These are phyloP conservation scores for Heterodera carotae DNA, from an alignment of 1,140 invertebrate species.

Conservation along the genomic window DNA sequence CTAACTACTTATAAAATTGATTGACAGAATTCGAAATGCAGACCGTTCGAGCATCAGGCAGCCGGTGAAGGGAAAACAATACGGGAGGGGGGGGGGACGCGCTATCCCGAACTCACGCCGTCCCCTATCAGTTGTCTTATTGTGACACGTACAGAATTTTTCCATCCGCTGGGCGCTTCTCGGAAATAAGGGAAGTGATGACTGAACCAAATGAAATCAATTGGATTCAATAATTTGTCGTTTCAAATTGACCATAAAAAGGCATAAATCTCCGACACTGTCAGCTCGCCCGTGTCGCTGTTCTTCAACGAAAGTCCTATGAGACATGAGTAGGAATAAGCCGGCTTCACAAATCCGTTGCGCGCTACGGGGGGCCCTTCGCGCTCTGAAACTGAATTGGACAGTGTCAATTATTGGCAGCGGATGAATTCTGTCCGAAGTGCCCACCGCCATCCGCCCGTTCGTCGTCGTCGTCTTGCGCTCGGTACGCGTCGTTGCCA, in stretches of 20 bases:
- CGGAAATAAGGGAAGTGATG: constrained; percentile 71
- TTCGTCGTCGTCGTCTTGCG: constrained; percentile 1
- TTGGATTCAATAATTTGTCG: constrained; percentile 10
- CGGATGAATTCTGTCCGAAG: no score
- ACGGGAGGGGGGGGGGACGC: no score
- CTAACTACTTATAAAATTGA: no score
- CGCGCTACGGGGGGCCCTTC: constrained; percentile 19
- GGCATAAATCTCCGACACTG: constrained; percentile 96
- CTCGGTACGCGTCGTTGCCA: background rate
- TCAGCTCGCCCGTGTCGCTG: constrained; percentile 85
- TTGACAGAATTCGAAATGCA: no score
- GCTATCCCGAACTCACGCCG: no score
- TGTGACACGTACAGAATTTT: constrained; percentile 67
- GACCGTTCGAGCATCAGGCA: no score
- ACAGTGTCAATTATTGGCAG: no score
- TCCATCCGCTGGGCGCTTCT: constrained; percentile 70
- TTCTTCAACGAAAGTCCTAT: constrained; percentile 97
- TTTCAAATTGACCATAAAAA: constrained; percentile 81
- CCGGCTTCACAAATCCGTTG: constrained; percentile 86
- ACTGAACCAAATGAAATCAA: constrained; percentile 16
- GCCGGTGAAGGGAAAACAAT: no score
- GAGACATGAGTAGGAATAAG: constrained; percentile 94
- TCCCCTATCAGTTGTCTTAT: no score
- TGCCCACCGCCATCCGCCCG: constrained; percentile 1
- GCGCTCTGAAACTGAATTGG: background rate